A percentile compares a stretch with the other conserved stretches of the same genome.
These are phyloP conservation scores for Papilio aristodemus DNA, from an alignment of 1,140 invertebrate genomes.

Conservation along the genomic window DNA sequence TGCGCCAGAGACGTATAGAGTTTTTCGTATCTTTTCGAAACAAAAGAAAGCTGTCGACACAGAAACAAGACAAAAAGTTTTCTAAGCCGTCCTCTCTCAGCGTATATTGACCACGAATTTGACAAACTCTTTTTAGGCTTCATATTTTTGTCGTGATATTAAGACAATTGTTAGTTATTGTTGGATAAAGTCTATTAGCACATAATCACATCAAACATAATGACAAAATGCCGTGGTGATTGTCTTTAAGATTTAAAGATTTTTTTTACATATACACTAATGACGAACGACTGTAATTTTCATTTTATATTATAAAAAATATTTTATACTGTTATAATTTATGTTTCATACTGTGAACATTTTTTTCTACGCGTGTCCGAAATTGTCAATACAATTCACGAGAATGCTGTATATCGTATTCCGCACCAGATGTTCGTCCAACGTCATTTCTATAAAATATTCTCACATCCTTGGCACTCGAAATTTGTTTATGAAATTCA, in stretches of 20 bases:
- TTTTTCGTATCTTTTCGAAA: conserved; percentile 19
- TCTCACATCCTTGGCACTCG: conserved; percentile 21
- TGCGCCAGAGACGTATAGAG: conserved; percentile 12
- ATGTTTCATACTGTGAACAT: not conserved
- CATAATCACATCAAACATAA: too few species aligned
- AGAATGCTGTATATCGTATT: conserved; percentile 21
- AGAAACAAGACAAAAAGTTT: conserved; percentile 20
- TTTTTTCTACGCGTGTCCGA: not conserved
- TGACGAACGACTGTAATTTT: too few species aligned
- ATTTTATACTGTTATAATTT: not conserved
- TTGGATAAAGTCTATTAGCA: too few species aligned
- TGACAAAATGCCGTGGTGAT: too few species aligned
- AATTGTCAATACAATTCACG: conserved; percentile 17
- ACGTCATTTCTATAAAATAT: conserved; percentile 27
- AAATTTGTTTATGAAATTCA: conserved; percentile 31
- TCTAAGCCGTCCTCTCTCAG: conserved; percentile 10
- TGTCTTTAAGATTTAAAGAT: too few species aligned
- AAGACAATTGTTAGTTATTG: not conserved
- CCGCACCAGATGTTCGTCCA: conserved; percentile 18
- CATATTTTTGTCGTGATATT: not conserved
- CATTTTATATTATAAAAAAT: not conserved
- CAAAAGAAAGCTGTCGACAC: conserved; percentile 21
- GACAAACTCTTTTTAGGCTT: not conserved
- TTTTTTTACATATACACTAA: too few species aligned
- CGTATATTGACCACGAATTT: conserved; percentile 18